A percentile compares a stretch with the other conserved stretches of the same genome.
Conservation (phyloP, 2,888 invertebrate genomes). For the Ormia ochracea region DNA sequence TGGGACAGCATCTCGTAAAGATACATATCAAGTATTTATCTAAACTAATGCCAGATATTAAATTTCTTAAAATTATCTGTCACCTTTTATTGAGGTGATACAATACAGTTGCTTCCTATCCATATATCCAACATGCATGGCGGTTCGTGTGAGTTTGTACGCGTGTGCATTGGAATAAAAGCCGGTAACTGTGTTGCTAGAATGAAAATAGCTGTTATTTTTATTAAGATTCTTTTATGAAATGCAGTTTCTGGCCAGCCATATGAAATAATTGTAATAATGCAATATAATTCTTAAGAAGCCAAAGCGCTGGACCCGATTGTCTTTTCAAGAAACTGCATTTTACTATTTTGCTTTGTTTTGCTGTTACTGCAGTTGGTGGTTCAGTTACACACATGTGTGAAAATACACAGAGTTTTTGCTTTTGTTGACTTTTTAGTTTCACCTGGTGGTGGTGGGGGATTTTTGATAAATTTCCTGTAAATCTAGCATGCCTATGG, state of each 20-base stretch:
- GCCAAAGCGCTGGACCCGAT: slow-evolving; percentile 8
- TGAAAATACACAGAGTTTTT: too few species aligned
- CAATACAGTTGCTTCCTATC: neutral
- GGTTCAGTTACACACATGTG: too few species aligned
- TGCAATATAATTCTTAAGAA: slow-evolving; percentile 27
- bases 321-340: neutral
- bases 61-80: slow-evolving; percentile 30
- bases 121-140: too few species aligned
- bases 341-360: neutral
- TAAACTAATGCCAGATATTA: slow-evolving; percentile 37
- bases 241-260: slow-evolving; percentile 36
- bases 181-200: slow-evolving; percentile 34
- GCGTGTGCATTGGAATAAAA: neutral
- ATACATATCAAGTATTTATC: slow-evolving; percentile 29
- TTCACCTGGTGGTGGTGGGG: too few species aligned
- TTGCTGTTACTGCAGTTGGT: too few species aligned
- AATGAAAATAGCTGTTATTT: slow-evolving; percentile 40
- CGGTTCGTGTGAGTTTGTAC: neutral
- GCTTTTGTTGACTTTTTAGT: too few species aligned
- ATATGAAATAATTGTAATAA: slow-evolving; percentile 29
- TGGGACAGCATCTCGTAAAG: slow-evolving; percentile 8
- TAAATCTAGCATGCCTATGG: too few species aligned
- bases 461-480: too few species aligned
- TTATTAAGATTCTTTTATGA: slow-evolving; percentile 16
- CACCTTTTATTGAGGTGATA: slow-evolving; percentile 16